Percentiles rank a stretch among this genome's conserved stretches.
These are phyloP conservation scores for Eulithis prunata DNA, from an alignment of 2,888 invertebrate genomes.

Conservation along the genomic window DNA sequence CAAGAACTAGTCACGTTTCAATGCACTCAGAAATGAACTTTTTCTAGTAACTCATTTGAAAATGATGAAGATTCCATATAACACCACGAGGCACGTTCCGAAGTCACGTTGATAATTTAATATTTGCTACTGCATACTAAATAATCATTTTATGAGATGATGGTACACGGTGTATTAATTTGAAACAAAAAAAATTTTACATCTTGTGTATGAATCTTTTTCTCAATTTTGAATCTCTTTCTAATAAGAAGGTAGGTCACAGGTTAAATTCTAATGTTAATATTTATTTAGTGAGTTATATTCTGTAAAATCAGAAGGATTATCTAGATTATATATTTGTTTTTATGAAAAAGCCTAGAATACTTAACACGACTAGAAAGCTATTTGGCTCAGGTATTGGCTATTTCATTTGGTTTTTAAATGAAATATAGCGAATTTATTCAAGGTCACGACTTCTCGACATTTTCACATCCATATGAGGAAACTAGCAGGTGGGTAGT, in stretches of 20 bases:
- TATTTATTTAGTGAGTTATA: too few species aligned
- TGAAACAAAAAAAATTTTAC: too few species aligned
- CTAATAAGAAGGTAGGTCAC: too few species aligned
- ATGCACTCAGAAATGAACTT: constrained; percentile 6
- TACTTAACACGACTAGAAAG: constrained; percentile 12
- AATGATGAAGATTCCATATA: neutral
- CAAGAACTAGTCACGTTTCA: constrained; percentile 1
- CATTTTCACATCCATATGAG: constrained; percentile 14
- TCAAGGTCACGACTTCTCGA: constrained; percentile 14
- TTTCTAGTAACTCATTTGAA: constrained; percentile 1
- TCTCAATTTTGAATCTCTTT: too few species aligned
- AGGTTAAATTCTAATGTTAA: too few species aligned
- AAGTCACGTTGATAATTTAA: constrained; percentile 12
- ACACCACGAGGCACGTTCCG: neutral
- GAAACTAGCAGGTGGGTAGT: neutral
- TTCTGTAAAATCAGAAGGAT: neutral
- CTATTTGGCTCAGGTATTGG: neutral
- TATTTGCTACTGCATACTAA: too few species aligned
- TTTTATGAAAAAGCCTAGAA: neutral
- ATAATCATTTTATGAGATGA: too few species aligned
- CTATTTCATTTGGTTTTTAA: constrained; percentile 27
- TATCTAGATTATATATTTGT: neutral
- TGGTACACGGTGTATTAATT: too few species aligned
- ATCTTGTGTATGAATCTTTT: too few species aligned
- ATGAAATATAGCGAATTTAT: constrained; percentile 17